Evolutionary conservation across 2,797 vertebrate species (phyloP), one percentile per base, ranked within the genome.

Genomic region (Chaunax sp.): DNA sequence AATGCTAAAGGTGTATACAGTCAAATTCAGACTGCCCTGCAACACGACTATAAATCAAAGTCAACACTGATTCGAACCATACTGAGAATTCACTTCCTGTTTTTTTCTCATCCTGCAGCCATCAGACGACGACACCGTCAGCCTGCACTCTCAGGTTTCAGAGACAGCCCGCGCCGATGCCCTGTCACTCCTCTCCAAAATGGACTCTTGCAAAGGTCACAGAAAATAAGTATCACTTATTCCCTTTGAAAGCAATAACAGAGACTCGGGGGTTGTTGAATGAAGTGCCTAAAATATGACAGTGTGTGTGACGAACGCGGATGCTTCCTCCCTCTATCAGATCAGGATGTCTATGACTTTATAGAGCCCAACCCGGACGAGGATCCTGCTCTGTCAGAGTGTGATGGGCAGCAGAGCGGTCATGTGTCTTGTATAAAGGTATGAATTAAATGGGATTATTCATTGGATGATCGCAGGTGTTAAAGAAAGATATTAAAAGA

Each of bases 41-140:
- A 16, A 40, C 12, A 12, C 3, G 38, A 15, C 38, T 5, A 40
- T 15, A 14, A 40, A 12, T 40, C 38, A 15, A 40, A 19, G 12
- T 23, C 22, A 28, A 6, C 25, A 3, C 7, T 28, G 2, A 45
- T 70, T 45, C 35, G 15, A 41, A 18, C 14, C 19, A 19, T 2
- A 25, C 18, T 4, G 1, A 38, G 19, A 49, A 28, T 25, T 81
- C 45, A 67, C 28, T 41, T 18, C 4, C 52, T 12, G 0, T 60
- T 60, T 20, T 53, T 43, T 25, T 22, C 30, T 26, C 57, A 49
- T 53, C 85, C 81, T 84, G 66, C 87, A 99, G 97, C 97, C 98
- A n/a, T 99, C 98, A 55, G 98, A 99, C 43, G 97, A 99, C 13
- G 98, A 99, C 81, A 99, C 98, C 0, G 92, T 99, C 92, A 99